These are phyloP conservation scores for Erebia ligea DNA, from an alignment of 2,888 invertebrate species.

Conservation along the genomic window DNA sequence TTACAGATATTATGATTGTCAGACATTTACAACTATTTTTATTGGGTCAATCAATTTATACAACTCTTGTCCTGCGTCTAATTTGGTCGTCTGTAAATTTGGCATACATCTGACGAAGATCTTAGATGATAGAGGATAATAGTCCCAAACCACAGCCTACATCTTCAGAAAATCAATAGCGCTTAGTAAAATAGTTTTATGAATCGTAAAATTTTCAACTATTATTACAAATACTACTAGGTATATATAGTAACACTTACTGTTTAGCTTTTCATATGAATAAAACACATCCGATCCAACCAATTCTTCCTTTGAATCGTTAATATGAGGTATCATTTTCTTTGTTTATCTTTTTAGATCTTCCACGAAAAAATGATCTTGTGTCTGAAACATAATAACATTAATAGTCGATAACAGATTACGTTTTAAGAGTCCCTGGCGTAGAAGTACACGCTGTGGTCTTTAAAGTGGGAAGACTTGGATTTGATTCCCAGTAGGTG, in stretches of 20 bases:
- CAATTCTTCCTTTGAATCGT: constrained; percentile 50
- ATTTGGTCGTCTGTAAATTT: too few species aligned
- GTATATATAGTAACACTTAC: constrained; percentile 46
- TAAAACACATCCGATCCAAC: constrained; percentile 51
- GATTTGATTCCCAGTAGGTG: not conserved
- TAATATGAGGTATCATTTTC: constrained; percentile 62
- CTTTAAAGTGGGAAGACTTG: not conserved
- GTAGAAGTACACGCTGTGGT: too few species aligned
- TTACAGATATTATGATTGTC: not conserved
- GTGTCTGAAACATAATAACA: not conserved
- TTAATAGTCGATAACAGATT: not conserved
- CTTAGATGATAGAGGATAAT: too few species aligned
- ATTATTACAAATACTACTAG: not conserved
- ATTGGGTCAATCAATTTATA: too few species aligned
- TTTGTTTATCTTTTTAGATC: not conserved
- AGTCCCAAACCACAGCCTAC: too few species aligned
- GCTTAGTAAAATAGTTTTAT: too few species aligned
- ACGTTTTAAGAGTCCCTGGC: not conserved
- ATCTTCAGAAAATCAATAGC: too few species aligned
- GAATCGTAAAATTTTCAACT: too few species aligned
- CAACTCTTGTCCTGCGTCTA: too few species aligned
- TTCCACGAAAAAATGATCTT: not conserved
- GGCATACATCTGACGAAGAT: too few species aligned
- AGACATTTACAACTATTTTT: not conserved
- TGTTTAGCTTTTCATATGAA: constrained; percentile 48